phyloP scores from a whole-genome alignment of 2,888 invertebrate species.

The Nezara viridula region DNA sequence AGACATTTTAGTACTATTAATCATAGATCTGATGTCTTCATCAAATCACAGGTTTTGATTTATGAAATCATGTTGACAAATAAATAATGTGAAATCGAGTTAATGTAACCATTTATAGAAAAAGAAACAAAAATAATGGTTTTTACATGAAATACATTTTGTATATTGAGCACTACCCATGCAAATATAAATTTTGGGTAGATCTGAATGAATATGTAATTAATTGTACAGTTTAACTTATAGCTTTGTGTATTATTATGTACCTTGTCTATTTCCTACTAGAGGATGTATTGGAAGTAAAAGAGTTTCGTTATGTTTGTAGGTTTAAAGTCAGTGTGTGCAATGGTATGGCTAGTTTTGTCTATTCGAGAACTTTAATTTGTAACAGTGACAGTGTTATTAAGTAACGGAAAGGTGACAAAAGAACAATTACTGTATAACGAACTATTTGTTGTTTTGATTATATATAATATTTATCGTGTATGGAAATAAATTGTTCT shows the following conservation, averaged over 20 bases:
- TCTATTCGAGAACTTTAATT: conserved; percentile 2
- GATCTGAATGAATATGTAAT: background rate
- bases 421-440: background rate
- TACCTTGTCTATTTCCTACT: conserved; percentile 49
- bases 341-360: conserved; percentile 17
- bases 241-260: conserved; percentile 51
- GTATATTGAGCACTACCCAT: background rate
- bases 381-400: conserved; percentile 6
- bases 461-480: background rate
- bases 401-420: background rate
- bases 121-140: background rate
- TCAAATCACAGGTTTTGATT: background rate
- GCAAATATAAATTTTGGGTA: background rate
- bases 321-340: conserved; percentile 41
- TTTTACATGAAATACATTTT: background rate
- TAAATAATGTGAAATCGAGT: background rate
- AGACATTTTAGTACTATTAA: background rate
- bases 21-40: background rate
- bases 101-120: background rate
- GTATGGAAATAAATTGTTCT: background rate
- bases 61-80: background rate
- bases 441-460: background rate
- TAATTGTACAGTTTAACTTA: conserved; percentile 50
- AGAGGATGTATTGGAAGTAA: conserved; percentile 34
- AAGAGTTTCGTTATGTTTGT: conserved; percentile 38